Percentiles rank a stretch among this genome's conserved stretches.
Conservation (phyloP, 2,113 vertebrate species). For the Neolamprologus longior region DNA sequence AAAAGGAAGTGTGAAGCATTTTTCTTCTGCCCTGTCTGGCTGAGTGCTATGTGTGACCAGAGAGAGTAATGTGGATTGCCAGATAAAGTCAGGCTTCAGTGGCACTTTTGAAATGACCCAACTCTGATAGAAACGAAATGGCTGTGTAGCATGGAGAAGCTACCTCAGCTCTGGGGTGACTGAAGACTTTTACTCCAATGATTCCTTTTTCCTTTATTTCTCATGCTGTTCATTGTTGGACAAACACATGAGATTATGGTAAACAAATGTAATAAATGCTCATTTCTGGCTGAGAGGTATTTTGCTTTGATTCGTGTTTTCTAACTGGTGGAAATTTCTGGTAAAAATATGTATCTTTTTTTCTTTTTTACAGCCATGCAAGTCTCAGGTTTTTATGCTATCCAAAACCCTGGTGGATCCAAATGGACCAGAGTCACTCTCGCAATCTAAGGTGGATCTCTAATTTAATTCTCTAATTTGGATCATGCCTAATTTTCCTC, state of each 20-base stretch:
- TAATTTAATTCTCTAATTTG: background rate
- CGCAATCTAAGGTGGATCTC: background rate
- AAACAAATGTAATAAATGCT: background rate
- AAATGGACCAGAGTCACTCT: background rate
- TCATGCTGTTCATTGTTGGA: background rate
- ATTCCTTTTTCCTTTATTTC: background rate
- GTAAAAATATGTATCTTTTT: background rate
- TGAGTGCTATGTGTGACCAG: conserved; percentile 6
- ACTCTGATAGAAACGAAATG: conserved; percentile 28
- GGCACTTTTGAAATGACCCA: conserved; percentile 10
- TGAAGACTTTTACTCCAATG: background rate
- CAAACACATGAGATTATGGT: background rate
- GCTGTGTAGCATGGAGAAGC: background rate
- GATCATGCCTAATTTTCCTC: background rate
- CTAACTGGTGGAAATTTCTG: background rate
- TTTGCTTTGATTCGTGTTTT: background rate
- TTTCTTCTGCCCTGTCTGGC: conserved; percentile 10
- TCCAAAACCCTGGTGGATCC: background rate
- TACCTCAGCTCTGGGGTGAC: conserved; percentile 2
- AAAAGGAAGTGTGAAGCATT: background rate
- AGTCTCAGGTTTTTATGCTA: background rate
- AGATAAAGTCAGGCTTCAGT: conserved; percentile 32
- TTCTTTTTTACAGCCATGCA: background rate
- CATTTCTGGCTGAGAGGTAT: background rate
- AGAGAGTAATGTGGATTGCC: conserved; percentile 15